A percentile compares a stretch with the other conserved stretches of the same genome.
These are phyloP conservation scores for Mya arenaria DNA, from an alignment of 1,140 invertebrate species.

Conservation along the genomic window DNA sequence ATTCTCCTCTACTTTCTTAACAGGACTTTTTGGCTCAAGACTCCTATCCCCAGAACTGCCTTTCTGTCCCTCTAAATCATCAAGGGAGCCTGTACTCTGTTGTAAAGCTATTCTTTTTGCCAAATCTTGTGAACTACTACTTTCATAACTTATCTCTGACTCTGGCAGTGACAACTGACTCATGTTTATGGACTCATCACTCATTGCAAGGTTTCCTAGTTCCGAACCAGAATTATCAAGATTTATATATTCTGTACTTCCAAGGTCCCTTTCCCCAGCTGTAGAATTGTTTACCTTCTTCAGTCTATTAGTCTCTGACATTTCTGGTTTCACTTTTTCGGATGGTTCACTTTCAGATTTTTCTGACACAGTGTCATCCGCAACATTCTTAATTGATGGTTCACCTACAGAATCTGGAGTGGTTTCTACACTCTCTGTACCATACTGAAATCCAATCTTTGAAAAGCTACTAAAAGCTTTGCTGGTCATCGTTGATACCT, in stretches of 20 bases:
- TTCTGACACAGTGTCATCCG: not conserved
- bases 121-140: no score
- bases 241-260: slow-evolving; percentile 39
- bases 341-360: not conserved
- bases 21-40: slow-evolving; percentile 13
- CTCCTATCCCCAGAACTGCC: not conserved
- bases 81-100: no score
- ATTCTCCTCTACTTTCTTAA: slow-evolving; percentile 9
- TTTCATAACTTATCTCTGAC: slow-evolving; percentile 47
- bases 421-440: no score
- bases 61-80: no score
- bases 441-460: no score
- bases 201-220: slow-evolving; percentile 17
- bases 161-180: slow-evolving; percentile 36
- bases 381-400: no score
- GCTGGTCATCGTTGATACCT: slow-evolving; percentile 69
- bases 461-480: slow-evolving; percentile 67
- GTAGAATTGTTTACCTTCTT: slow-evolving; percentile 28
- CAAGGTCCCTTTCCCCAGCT: slow-evolving; percentile 18
- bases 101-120: no score
- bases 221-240: slow-evolving; percentile 39
- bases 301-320: no score
- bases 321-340: no score
- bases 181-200: slow-evolving; percentile 33
- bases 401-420: no score